Conservation (phyloP, 2,113 vertebrate genomes). For the Ibidorhyncha struthersii region DNA sequence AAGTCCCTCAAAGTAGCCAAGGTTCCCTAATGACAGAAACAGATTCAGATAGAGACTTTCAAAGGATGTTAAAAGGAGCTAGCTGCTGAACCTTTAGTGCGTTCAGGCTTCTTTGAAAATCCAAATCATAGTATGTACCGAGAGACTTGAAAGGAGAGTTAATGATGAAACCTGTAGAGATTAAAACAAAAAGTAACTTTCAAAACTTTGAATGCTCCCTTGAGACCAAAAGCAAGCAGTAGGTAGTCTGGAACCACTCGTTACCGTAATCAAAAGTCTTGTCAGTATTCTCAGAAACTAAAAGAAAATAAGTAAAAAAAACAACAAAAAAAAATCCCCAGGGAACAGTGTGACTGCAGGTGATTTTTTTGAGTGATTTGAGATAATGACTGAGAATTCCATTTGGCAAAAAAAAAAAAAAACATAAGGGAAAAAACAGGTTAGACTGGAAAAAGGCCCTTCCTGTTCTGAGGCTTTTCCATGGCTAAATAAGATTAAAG, state of each 20-base stretch:
- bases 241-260: not conserved
- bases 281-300: not conserved
- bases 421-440: not conserved
- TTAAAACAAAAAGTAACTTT: not conserved
- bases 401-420: not conserved
- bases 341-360: not conserved
- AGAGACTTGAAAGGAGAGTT: not conserved
- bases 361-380: not conserved
- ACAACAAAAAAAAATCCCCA: rapidly evolving
- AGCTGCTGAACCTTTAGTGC: not conserved
- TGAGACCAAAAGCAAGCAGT: not conserved
- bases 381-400: not conserved
- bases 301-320: not conserved
- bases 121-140: not conserved
- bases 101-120: constrained; percentile 1
- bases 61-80: not conserved
- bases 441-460: not conserved
- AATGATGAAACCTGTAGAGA: not conserved
- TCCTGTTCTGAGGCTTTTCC: not conserved
- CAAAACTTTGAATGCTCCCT: not conserved
- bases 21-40: not conserved
- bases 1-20: not conserved
- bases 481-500: not conserved
- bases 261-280: not conserved
- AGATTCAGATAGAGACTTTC: not conserved